Evolutionary conservation across 1,140 invertebrate genomes (phyloP).

Genomic region (Neuroterus valhalla): DNA sequence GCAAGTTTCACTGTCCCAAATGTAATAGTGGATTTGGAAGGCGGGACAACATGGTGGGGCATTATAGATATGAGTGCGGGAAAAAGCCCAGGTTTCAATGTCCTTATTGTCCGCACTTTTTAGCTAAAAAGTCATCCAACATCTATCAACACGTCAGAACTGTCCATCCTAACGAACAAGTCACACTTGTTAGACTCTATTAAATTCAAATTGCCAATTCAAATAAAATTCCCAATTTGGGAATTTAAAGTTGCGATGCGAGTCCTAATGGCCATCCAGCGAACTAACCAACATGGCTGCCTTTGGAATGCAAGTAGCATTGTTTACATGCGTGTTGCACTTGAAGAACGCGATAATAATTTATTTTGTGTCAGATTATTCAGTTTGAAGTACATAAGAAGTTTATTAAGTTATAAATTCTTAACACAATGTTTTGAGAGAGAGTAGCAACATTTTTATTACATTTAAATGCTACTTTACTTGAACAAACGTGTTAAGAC

Average conservation of each 20-base stretch:
- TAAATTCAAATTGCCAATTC: constrained; percentile 45
- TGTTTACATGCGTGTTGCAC: too few relatives aligned
- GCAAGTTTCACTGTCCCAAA: constrained; percentile 71
- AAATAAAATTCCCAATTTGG: neutral
- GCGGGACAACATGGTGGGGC: constrained; percentile 69
- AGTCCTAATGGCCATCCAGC: too few relatives aligned
- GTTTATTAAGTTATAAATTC: neutral
- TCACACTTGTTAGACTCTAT: constrained; percentile 66
- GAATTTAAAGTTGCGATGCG: too few relatives aligned
- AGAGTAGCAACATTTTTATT: too few relatives aligned
- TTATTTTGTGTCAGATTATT: too few relatives aligned
- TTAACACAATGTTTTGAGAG: too few relatives aligned
- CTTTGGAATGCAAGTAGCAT: too few relatives aligned
- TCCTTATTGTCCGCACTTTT: constrained; percentile 72
- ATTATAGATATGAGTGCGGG: constrained; percentile 77
- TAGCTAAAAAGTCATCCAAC: constrained; percentile 71
- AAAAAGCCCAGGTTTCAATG: constrained; percentile 78
- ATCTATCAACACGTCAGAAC: constrained; percentile 68
- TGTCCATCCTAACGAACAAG: constrained; percentile 64
- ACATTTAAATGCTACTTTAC: too few relatives aligned
- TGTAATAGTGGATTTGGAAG: constrained; percentile 72
- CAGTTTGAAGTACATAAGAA: too few relatives aligned
- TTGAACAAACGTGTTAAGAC: too few relatives aligned
- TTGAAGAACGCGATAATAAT: too few relatives aligned
- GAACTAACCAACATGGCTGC: too few relatives aligned